Evolutionary conservation across 2,113 vertebrate genomes (phyloP), one percentile per base, ranked within the genome.

Genomic region (Cepphus grylle): DNA sequence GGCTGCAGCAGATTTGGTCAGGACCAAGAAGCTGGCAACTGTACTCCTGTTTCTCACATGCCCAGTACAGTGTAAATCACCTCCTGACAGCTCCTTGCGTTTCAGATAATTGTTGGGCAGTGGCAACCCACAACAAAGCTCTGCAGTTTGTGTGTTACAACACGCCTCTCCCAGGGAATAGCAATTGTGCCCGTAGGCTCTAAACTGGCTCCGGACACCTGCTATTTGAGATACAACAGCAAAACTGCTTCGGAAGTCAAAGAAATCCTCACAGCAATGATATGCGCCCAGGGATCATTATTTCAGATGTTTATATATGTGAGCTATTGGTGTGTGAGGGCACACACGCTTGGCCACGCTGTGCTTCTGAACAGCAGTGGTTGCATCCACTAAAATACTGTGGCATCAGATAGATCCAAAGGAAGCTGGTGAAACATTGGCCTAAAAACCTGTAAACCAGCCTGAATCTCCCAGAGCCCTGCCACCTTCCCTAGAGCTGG

Each of bases 221-320:
- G 97, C 93, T 95, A 52, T 72, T 94, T 76, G 76, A 86, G 78
- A 81, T 85, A 67, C 38, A 86, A 11, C 50, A 83, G 65, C 94
- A 93, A 85, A 97, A 90, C 93, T 85, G 86, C 70, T 72, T 90
- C 95, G 97, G 95, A 97, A 96, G 94, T 97, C 94, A 97, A 63
- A 94, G 93, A 92, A 97, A 86, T 83, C 86, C 70, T 97, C 56
- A 20, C 73, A 96, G 83, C 90, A 82, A 22, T 67, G 63, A 91
- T 49, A 1, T 86, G 93, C 74, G 87, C 85, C 89, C 42, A 17
- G 95, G 55, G 78, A 63, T 52, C 45, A 17, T 76, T 74, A 26
- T 70, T 90, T 63, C 70, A 81, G 62, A 19, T 81, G 26, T 18
- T 59, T 53, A 34, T 81, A 26, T 61, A 4, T n/a, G 26, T 53